These are phyloP conservation scores for Platyura marginata DNA, from an alignment of 1,140 invertebrate genomes.

Conservation along the genomic window DNA sequence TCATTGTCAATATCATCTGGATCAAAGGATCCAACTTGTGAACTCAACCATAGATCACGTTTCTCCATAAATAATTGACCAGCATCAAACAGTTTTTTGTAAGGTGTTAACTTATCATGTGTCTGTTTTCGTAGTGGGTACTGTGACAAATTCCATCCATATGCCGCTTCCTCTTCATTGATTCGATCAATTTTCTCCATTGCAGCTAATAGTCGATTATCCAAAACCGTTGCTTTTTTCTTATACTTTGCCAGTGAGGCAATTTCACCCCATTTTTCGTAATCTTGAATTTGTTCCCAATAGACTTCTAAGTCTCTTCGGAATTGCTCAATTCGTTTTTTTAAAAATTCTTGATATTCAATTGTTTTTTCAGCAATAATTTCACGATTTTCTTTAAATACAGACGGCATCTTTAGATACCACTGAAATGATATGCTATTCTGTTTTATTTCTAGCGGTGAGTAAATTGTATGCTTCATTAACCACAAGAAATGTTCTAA, in stretches of 20 bases:
- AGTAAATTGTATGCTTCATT: constrained; percentile 59
- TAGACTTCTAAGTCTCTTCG: constrained; percentile 59
- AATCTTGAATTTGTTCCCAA: constrained; percentile 63
- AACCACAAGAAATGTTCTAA: constrained; percentile 27
- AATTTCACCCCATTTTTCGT: constrained; percentile 79
- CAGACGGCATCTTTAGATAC: constrained; percentile 57
- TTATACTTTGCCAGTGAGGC: constrained; percentile 70
- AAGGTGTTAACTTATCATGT: constrained; percentile 60
- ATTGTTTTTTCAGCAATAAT: constrained; percentile 65
- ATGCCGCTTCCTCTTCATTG: constrained; percentile 81
- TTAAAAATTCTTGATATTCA: constrained; percentile 71
- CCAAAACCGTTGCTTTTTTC: constrained; percentile 54
- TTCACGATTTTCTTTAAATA: constrained; percentile 62
- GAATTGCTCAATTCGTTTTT: constrained; percentile 24
- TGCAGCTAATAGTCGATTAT: constrained; percentile 44
- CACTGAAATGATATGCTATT: constrained; percentile 76
- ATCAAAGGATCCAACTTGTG: constrained; percentile 64
- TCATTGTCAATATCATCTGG: constrained; percentile 79
- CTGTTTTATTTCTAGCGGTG: constrained; percentile 65
- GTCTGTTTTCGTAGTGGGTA: constrained; percentile 68
- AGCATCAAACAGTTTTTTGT: constrained; percentile 75
- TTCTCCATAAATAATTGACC: constrained; percentile 72
- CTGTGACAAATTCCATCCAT: constrained; percentile 72
- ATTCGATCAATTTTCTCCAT: constrained; percentile 72
- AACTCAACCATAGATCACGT: constrained; percentile 64